phyloP scores from a whole-genome alignment of 2,797 vertebrate species.

The Pangasius krempfi region DNA sequence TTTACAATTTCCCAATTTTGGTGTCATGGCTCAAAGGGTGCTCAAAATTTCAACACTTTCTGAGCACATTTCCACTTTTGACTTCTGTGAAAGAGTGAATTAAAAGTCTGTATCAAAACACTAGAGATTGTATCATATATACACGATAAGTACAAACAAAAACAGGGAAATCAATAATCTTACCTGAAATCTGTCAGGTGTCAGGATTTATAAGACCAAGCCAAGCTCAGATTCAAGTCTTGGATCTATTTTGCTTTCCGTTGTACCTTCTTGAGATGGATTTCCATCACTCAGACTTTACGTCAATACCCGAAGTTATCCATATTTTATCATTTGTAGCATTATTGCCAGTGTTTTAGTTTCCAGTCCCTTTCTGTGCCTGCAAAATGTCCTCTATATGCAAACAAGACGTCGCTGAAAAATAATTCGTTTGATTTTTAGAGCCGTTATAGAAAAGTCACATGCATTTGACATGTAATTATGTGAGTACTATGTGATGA shows the following conservation, averaged over 20 bases:
- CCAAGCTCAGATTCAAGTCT: neutral
- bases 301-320: too few relatives aligned
- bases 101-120: neutral
- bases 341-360: neutral
- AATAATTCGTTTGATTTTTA: neutral
- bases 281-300: neutral
- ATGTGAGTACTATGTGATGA: neutral
- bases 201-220: neutral
- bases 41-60: neutral
- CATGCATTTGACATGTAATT: neutral
- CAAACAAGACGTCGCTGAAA: neutral
- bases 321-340: neutral
- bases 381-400: neutral
- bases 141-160: neutral
- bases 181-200: slow-evolving; percentile 9
- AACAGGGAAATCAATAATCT: neutral
- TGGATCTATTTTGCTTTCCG: neutral
- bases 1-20: neutral
- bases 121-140: too few relatives aligned
- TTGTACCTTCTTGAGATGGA: neutral
- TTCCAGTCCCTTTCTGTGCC: neutral
- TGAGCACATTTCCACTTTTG: neutral
- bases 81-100: neutral
- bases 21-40: slow-evolving; percentile 10
- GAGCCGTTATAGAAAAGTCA: neutral